A percentile compares a stretch with the other conserved stretches of the same genome.
These are phyloP conservation scores for Harpegnathos saltator DNA, from an alignment of 1,140 invertebrate species.

Conservation along the genomic window DNA sequence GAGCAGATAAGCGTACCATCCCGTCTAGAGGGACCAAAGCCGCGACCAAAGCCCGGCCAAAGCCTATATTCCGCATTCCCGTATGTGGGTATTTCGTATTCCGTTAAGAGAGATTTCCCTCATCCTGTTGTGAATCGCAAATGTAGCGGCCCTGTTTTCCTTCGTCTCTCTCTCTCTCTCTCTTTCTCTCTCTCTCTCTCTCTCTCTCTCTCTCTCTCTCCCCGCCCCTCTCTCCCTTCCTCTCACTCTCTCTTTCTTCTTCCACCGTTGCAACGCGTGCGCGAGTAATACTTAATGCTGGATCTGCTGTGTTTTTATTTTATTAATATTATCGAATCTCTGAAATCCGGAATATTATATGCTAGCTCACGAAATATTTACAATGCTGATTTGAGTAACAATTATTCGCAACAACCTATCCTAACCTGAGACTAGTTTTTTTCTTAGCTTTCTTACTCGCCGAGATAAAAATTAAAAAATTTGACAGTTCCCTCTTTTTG, in stretches of 20 bases:
- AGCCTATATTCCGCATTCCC: conserved; percentile 45
- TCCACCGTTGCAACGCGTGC: too few species aligned
- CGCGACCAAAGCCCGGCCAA: conserved; percentile 3
- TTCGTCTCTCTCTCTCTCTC: neutral
- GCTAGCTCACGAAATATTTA: too few species aligned
- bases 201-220: too few species aligned
- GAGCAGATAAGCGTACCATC: conserved; percentile 9
- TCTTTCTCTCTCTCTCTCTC: too few species aligned
- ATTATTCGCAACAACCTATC: too few species aligned
- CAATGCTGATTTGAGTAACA: neutral
- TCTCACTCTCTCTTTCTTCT: too few species aligned
- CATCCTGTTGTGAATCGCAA: conserved; percentile 51
- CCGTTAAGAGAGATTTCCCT: conserved; percentile 57
- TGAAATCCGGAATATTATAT: neutral
- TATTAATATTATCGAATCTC: neutral
- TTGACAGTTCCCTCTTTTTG: neutral
- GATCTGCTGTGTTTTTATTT: neutral
- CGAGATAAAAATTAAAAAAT: neutral
- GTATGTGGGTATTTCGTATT: conserved; percentile 42
- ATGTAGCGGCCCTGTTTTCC: conserved; percentile 41
- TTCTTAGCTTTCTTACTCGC: neutral
- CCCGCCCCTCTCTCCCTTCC: too few species aligned
- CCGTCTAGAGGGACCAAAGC: neutral
- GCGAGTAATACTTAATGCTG: conserved; percentile 13
- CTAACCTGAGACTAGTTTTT: too few species aligned